Percentiles rank a stretch among this genome's conserved stretches.
These are phyloP conservation scores for Cylloceria caligata DNA, from an alignment of 2,888 invertebrate genomes.

Conservation along the genomic window DNA sequence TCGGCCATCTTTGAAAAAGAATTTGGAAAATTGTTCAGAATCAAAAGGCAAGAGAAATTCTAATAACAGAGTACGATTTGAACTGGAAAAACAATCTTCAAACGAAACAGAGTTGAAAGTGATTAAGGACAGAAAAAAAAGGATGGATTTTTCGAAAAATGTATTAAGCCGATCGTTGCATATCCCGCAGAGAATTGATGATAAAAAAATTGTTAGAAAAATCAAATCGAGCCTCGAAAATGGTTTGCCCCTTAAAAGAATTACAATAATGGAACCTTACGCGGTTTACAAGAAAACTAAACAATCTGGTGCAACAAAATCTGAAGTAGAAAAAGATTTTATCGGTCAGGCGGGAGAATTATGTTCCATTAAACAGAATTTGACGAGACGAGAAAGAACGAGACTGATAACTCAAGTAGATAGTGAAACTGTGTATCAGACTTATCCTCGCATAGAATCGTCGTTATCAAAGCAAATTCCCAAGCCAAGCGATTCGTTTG, in stretches of 20 bases:
- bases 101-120: not conserved
- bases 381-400: conserved; percentile 16
- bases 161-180: not conserved
- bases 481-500: conserved; percentile 6
- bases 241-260: conserved; percentile 60
- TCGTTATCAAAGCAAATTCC: conserved; percentile 23
- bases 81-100: not conserved
- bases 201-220: conserved; percentile 48
- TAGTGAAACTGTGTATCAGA: conserved; percentile 11
- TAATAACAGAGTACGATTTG: conserved; percentile 43
- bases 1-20: conserved; percentile 20
- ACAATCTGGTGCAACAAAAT: not conserved
- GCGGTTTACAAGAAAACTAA: not conserved
- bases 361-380: conserved; percentile 21
- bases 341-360: conserved; percentile 14
- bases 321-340: not conserved
- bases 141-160: not conserved
- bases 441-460: conserved; percentile 17
- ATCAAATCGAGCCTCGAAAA: conserved; percentile 62
- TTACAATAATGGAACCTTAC: conserved; percentile 58
- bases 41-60: not conserved
- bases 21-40: not conserved
- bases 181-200: conserved; percentile 37
- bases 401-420: conserved; percentile 22
- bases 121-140: not conserved